Conservation (phyloP, 2,797 vertebrate species). For the Synanceia verrucosa region DNA sequence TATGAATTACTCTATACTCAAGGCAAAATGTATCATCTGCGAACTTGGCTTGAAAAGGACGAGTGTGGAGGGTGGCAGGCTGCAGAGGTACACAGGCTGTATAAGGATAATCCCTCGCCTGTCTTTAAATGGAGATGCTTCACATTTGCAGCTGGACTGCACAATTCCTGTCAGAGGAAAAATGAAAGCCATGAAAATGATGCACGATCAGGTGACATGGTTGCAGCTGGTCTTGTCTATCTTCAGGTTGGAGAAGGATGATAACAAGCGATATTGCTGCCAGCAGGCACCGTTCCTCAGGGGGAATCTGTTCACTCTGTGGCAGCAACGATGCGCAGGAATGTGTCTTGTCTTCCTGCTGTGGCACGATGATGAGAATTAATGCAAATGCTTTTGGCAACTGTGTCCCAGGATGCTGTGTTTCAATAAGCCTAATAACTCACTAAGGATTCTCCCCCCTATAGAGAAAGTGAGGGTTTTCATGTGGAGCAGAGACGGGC, state of each 20-base stretch:
- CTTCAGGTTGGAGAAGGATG: slow-evolving; percentile 51
- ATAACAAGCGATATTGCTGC: slow-evolving; percentile 55
- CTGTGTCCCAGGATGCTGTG: slow-evolving; percentile 35
- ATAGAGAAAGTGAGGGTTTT: slow-evolving; percentile 22
- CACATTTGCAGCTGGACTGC: slow-evolving; percentile 17
- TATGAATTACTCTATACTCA: slow-evolving; percentile 54
- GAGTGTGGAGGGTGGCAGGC: background rate
- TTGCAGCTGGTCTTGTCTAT: slow-evolving; percentile 56
- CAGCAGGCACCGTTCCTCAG: slow-evolving; percentile 48
- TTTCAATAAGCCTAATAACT: slow-evolving; percentile 48
- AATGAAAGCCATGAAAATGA: slow-evolving; percentile 43
- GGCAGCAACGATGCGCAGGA: slow-evolving; percentile 21
- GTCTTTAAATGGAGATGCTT: slow-evolving; percentile 34
- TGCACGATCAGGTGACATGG: slow-evolving; percentile 48
- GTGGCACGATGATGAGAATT: slow-evolving; percentile 49
- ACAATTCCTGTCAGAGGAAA: slow-evolving; percentile 29
- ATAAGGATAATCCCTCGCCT: slow-evolving; percentile 35
- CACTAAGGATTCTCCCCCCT: slow-evolving; percentile 14
- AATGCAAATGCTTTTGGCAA: slow-evolving; percentile 59
- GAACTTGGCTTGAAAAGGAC: slow-evolving; percentile 20
- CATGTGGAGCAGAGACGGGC: slow-evolving; percentile 19
- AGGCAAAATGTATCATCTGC: slow-evolving; percentile 23
- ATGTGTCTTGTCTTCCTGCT: slow-evolving; percentile 47
- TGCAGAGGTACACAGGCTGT: slow-evolving; percentile 22
- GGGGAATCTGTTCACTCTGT: slow-evolving; percentile 52